Evolutionary conservation across 2,113 vertebrate genomes (phyloP).

Genomic region (Philantomba maxwellii): DNA sequence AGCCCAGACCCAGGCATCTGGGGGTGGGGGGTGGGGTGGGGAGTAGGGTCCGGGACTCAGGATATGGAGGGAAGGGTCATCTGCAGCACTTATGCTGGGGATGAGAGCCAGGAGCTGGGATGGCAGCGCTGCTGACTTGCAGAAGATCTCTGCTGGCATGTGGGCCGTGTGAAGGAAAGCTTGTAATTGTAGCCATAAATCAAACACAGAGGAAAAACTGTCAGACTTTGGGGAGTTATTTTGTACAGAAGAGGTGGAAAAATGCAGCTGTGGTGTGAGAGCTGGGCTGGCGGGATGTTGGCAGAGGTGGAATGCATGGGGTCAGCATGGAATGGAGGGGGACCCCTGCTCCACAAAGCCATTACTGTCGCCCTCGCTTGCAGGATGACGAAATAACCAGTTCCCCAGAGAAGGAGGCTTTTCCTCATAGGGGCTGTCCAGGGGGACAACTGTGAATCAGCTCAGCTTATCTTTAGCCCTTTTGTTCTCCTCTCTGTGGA

Average conservation of each 20-base stretch:
- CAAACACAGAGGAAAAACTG: conserved; percentile 26
- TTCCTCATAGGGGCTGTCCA: background rate
- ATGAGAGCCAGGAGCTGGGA: background rate
- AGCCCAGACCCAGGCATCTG: background rate
- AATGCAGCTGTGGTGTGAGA: background rate
- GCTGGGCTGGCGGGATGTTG: background rate
- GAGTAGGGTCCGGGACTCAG: background rate
- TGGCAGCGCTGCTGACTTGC: background rate
- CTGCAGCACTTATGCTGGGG: background rate
- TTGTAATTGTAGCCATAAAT: conserved; percentile 52
- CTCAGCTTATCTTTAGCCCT: background rate
- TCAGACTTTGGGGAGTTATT: background rate
- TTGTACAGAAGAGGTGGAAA: conserved; percentile 3
- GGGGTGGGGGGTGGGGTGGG: background rate
- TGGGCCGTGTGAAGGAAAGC: background rate
- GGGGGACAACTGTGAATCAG: background rate
- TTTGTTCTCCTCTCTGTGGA: background rate
- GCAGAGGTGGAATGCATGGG: background rate
- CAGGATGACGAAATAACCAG: background rate
- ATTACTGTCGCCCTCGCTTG: background rate
- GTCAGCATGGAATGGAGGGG: background rate
- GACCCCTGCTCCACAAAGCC: background rate
- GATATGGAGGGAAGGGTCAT: background rate
- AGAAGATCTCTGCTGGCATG: conserved; percentile 18
- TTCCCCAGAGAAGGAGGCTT: background rate